Evolutionary conservation across 2,113 vertebrate genomes (phyloP), one percentile per base, ranked within the genome.

Genomic region (Mustela lutreola): DNA sequence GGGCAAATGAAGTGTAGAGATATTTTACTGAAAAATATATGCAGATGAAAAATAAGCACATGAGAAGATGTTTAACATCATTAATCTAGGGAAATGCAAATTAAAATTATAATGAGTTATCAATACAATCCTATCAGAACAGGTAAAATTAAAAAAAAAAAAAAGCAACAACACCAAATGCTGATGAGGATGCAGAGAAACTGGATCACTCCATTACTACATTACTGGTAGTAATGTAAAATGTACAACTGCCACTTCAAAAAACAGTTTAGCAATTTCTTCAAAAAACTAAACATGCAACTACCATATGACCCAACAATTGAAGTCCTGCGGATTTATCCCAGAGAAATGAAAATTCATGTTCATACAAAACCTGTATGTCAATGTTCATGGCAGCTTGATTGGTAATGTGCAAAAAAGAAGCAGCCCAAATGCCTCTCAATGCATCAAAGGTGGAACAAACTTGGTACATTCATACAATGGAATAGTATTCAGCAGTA

Each of bases 211-310:
- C 14, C 24, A 42, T 42, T 42, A 42, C 39, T 19, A 50, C 4
- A 16, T 76, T 21, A 33, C 58, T 73, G 21, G 42, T n/a, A 50
- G 81, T 31, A 58, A 45, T 36, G 42, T 71, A 83, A 67, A 91
- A 70, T 60, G 36, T 45, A 50, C 14, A n/a, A 67, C 10, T n/a
- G 28, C 26, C 12, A 62, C n/a, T 95, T 39, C 70, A 21, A 45
- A 83, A 92, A 96, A 81, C 26, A 58, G 45, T 81, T 73, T 65
- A 19, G 33, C 33, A 36, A 60, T 50, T 91, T 76, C 95, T 94
- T 73, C 2, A 76, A 97, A 85, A 39, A 45, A 60, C 53, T 50
- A 48, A 78, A n/a, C 63, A 65, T 39, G 28, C 18, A 73, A 11
- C n/a, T 83, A 76, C 36, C 28, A 42, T 15, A 45, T 39, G 36